Evolutionary conservation across 2,888 invertebrate species (phyloP).

Genomic region (Leucoptera coffeella): DNA sequence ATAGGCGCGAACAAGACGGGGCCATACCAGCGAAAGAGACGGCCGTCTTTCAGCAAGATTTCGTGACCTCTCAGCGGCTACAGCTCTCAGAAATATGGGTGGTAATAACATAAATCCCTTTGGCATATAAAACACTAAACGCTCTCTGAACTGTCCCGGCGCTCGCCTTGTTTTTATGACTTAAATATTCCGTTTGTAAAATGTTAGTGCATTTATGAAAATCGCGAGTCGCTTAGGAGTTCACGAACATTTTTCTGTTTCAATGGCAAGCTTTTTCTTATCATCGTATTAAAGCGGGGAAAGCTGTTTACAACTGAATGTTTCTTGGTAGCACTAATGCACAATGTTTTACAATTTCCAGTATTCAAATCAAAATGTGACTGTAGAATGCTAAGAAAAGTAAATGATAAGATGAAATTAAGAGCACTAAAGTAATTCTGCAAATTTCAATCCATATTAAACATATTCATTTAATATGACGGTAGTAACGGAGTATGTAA

Average conservation of each 20-base stretch:
- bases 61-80: slow-evolving; percentile 51
- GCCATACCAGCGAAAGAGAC: slow-evolving; percentile 4
- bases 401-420: no score
- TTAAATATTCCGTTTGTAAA: slow-evolving; percentile 18
- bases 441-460: no score
- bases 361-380: no score
- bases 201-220: slow-evolving; percentile 26
- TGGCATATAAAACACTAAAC: slow-evolving; percentile 55
- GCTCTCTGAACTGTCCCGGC: slow-evolving; percentile 37
- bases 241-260: slow-evolving; percentile 9
- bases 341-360: no score
- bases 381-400: no score
- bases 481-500: no score
- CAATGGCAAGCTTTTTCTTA: slow-evolving; percentile 5
- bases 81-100: slow-evolving; percentile 50
- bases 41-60: slow-evolving; percentile 29
- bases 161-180: slow-evolving; percentile 22
- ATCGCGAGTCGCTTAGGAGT: slow-evolving; percentile 15
- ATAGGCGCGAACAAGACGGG: slow-evolving; percentile 17
- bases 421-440: no score
- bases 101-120: slow-evolving; percentile 54
- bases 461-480: no score
- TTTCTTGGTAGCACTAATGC: no score
- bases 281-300: no score
- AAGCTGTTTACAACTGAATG: no score